Conservation (phyloP, 2,888 invertebrate genomes). For the Iselma pallidipennis region DNA sequence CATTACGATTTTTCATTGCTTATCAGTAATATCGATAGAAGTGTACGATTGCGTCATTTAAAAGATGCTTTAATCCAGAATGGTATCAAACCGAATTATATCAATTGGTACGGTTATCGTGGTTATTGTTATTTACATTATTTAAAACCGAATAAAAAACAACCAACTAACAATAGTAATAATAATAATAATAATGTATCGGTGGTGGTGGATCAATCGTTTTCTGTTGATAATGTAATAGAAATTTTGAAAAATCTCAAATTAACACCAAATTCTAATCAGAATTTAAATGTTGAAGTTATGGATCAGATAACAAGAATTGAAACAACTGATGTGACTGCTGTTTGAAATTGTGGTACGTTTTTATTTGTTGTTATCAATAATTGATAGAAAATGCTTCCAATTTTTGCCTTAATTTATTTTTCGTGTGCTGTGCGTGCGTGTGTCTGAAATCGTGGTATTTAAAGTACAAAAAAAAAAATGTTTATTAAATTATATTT, state of each 20-base stretch:
- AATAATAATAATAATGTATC: constrained; percentile 13
- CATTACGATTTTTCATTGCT: constrained; percentile 63
- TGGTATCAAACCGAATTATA: constrained; percentile 75
- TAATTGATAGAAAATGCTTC: constrained; percentile 6
- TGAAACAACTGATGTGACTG: constrained; percentile 58
- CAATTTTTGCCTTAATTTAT: background rate
- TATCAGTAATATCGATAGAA: constrained; percentile 74
- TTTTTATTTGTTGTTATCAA: constrained; percentile 16
- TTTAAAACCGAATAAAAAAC: constrained; percentile 62
- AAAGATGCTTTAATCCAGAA: constrained; percentile 74
- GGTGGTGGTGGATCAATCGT: constrained; percentile 37
- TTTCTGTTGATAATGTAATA: constrained; percentile 58
- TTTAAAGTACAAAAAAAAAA: constrained; percentile 16
- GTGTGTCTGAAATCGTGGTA: background rate
- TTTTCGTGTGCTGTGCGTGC: constrained; percentile 11
- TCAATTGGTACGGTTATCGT: constrained; percentile 65
- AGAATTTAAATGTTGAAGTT: constrained; percentile 54
- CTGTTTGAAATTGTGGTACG: constrained; percentile 48
- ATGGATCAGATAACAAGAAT: constrained; percentile 59
- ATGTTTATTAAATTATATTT: too few species aligned
- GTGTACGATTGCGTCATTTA: constrained; percentile 73
- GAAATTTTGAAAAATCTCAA: constrained; percentile 57
- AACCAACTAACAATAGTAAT: constrained; percentile 19
- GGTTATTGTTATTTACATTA: constrained; percentile 68
- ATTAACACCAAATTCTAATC: constrained; percentile 49